Conservation (phyloP, 2,888 invertebrate species). For the Gymnoscelis rufifasciata region DNA sequence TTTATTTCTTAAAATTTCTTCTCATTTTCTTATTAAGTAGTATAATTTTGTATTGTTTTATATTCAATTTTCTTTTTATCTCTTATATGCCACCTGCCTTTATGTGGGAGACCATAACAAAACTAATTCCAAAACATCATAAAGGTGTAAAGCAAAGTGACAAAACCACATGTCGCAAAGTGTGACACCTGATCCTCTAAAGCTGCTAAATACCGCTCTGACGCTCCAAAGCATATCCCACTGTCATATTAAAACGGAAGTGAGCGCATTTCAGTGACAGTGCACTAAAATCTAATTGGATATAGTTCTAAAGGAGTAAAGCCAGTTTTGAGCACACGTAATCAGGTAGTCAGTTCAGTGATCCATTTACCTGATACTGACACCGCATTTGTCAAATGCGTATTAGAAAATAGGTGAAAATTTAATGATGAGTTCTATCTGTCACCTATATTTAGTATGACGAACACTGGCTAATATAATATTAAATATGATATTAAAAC, state of each 20-base stretch:
- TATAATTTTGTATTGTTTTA: no score
- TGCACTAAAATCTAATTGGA: not conserved
- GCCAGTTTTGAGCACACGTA: not conserved
- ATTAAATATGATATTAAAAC: no score
- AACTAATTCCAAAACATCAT: constrained; percentile 8
- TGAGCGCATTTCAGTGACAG: not conserved
- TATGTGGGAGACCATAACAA: not conserved
- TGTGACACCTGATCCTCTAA: constrained; percentile 36
- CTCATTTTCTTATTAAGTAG: no score
- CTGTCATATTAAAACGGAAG: constrained; percentile 1
- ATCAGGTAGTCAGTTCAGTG: no score
- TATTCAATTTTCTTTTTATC: no score
- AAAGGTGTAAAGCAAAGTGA: constrained; percentile 27
- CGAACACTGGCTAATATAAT: no score
- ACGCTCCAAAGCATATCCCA: not conserved
- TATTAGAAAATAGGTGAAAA: no score
- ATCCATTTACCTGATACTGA: no score
- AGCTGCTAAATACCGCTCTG: constrained; percentile 36
- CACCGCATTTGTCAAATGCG: no score
- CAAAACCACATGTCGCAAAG: constrained; percentile 34
- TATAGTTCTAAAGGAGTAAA: not conserved
- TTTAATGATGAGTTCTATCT: no score
- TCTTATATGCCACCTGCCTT: not conserved
- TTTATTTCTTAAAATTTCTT: no score
- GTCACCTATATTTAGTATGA: no score